Percentiles rank a stretch among this genome's conserved stretches.
These are phyloP conservation scores for Coccyzus lansbergi DNA, from an alignment of 2,797 vertebrate genomes.

Conservation along the genomic window DNA sequence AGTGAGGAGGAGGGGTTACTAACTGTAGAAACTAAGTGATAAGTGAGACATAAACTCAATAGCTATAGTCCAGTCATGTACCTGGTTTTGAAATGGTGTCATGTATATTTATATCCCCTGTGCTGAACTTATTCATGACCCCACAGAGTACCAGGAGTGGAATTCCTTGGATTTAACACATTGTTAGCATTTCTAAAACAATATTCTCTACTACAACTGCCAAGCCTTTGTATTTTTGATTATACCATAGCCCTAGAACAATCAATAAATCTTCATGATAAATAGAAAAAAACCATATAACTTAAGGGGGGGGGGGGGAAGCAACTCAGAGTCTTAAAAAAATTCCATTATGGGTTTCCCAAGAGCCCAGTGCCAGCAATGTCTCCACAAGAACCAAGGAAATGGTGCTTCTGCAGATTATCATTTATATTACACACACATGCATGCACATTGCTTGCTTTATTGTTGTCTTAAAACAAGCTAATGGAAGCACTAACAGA, in stretches of 20 bases:
- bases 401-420: slow-evolving; percentile 63
- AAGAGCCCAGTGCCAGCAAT: slow-evolving; percentile 32
- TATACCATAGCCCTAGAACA: slow-evolving; percentile 56
- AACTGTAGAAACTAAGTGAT: slow-evolving; percentile 11
- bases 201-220: slow-evolving; percentile 63
- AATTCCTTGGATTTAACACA: slow-evolving; percentile 63
- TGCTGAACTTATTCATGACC: slow-evolving; percentile 57
- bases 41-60: slow-evolving; percentile 38
- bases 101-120: slow-evolving; percentile 60
- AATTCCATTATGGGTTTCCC: slow-evolving; percentile 40
- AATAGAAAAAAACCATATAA: slow-evolving; percentile 63
- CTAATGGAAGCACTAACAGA: slow-evolving; percentile 36
- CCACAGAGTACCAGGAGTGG: neutral
- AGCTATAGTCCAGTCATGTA: slow-evolving; percentile 37
- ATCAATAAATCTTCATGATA: slow-evolving; percentile 69
- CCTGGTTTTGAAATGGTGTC: slow-evolving; percentile 47
- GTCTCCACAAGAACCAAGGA: slow-evolving; percentile 31
- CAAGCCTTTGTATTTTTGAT: slow-evolving; percentile 73
- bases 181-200: slow-evolving; percentile 65
- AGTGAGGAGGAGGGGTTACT: slow-evolving; percentile 29
- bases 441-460: slow-evolving; percentile 31
- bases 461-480: slow-evolving; percentile 49
- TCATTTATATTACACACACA: slow-evolving; percentile 61
- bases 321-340: neutral
- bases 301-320: neutral